Conservation (phyloP, 1,140 invertebrate genomes). For the Pseudomyrmex concolor region DNA sequence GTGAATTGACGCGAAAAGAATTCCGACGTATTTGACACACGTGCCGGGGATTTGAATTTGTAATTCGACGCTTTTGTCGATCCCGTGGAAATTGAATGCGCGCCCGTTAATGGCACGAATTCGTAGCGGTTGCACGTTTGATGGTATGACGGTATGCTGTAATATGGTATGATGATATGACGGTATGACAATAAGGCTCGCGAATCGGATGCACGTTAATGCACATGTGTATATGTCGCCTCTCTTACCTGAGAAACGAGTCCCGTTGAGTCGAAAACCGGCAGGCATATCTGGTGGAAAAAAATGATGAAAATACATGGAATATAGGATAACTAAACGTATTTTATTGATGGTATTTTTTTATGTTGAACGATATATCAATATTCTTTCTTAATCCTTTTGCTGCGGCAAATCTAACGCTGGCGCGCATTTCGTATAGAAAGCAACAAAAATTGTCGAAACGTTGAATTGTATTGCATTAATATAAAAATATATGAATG, state of each 20-base stretch:
- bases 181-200: conserved; percentile 45
- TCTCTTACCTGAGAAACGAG: conserved; percentile 19
- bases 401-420: too few relatives aligned
- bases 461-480: too few relatives aligned
- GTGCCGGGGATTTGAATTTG: conserved; percentile 81
- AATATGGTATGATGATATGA: conserved; percentile 37
- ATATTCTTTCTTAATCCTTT: too few relatives aligned
- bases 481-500: too few relatives aligned
- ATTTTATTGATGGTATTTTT: too few relatives aligned
- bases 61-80: conserved; percentile 81
- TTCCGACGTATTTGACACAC: conserved; percentile 76
- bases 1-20: conserved; percentile 76
- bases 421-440: too few relatives aligned
- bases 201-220: conserved; percentile 64
- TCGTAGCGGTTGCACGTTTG: conserved; percentile 66
- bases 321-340: too few relatives aligned
- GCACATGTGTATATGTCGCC: conserved; percentile 26
- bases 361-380: too few relatives aligned
- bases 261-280: conserved; percentile 40
- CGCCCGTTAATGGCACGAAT: conserved; percentile 76
- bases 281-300: neutral
- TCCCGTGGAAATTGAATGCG: conserved; percentile 81
- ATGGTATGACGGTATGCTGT: conserved; percentile 27
- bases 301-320: too few relatives aligned
- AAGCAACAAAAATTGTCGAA: too few relatives aligned